These are phyloP conservation scores for Heliocidaris erythrogramma DNA, from an alignment of 35 echinoderm and acorn worm genomes.

Conservation along the genomic window DNA sequence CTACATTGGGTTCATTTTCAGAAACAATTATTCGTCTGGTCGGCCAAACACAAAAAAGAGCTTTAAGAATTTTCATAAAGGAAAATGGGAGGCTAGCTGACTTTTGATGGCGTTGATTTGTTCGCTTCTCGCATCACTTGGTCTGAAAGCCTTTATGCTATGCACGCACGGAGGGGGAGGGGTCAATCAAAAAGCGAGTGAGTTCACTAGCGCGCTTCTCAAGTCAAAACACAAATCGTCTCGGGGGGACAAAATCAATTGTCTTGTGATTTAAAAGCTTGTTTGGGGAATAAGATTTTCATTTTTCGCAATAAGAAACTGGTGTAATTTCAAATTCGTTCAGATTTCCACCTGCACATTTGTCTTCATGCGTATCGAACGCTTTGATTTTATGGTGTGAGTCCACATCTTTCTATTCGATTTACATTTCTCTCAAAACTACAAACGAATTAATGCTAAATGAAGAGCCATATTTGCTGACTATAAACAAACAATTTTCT, in stretches of 20 bases:
- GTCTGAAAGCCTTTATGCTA: constrained; percentile 12
- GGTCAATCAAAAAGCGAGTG: neutral
- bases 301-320: neutral
- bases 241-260: neutral
- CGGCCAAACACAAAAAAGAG: constrained; percentile 16
- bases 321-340: neutral
- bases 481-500: neutral
- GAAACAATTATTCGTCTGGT: constrained; percentile 48
- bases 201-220: neutral
- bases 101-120: constrained; percentile 25
- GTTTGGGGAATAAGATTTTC: neutral
- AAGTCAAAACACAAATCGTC: constrained; percentile 27
- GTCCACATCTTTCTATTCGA: neutral
- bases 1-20: constrained; percentile 37
- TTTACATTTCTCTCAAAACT: neutral
- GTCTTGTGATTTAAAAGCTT: neutral
- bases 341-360: neutral
- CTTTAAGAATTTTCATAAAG: constrained; percentile 10
- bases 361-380: neutral
- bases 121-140: constrained; percentile 31
- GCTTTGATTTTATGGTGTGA: neutral
- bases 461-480: neutral
- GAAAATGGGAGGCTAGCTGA: neutral
- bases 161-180: constrained; percentile 19
- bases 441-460: neutral